phyloP scores from a whole-genome alignment of 2,888 invertebrate genomes.

The Pasiphila rectangulata region DNA sequence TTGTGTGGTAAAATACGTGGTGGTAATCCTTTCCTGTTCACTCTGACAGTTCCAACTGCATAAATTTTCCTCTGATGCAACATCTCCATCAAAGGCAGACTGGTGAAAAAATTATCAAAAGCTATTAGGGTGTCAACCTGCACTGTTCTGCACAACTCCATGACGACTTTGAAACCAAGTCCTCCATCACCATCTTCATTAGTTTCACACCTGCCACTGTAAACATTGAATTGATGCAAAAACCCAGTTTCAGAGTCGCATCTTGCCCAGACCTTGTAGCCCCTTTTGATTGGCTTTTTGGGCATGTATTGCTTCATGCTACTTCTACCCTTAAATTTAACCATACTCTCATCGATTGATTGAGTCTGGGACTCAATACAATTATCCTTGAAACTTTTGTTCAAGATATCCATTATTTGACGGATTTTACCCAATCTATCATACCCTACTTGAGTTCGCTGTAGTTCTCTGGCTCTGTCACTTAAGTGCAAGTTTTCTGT shows the following conservation, averaged over 20 bases:
- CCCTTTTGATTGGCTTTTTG: constrained; percentile 23
- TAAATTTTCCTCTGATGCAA: constrained; percentile 15
- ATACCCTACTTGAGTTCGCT: constrained; percentile 17
- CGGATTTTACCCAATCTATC: constrained; percentile 33
- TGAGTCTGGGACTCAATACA: constrained; percentile 15
- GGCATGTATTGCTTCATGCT: constrained; percentile 28
- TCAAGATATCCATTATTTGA: constrained; percentile 22
- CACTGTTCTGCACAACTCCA: constrained; percentile 7
- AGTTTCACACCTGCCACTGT: constrained; percentile 18
- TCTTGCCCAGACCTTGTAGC: constrained; percentile 5
- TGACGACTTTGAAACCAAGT: constrained; percentile 7
- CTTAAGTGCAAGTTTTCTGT: constrained; percentile 31
- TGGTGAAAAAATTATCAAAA: constrained; percentile 3
- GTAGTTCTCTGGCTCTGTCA: constrained; percentile 17
- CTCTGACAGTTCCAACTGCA: constrained; percentile 10
- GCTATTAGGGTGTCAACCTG: constrained; percentile 6
- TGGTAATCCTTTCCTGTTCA: constrained; percentile 18
- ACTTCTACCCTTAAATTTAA: constrained; percentile 25
- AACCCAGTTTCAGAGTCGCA: constrained; percentile 10
- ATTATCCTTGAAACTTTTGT: constrained; percentile 23
- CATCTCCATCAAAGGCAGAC: constrained; percentile 11
- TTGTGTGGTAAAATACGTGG: constrained; percentile 20
- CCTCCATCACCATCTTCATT: constrained; percentile 7
- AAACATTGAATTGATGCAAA: not conserved
- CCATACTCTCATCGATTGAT: constrained; percentile 24